Percentiles rank a stretch among this genome's conserved stretches.
Evolutionary conservation across 2,888 invertebrate species (phyloP).

Genomic region (Hypsopygia costalis): DNA sequence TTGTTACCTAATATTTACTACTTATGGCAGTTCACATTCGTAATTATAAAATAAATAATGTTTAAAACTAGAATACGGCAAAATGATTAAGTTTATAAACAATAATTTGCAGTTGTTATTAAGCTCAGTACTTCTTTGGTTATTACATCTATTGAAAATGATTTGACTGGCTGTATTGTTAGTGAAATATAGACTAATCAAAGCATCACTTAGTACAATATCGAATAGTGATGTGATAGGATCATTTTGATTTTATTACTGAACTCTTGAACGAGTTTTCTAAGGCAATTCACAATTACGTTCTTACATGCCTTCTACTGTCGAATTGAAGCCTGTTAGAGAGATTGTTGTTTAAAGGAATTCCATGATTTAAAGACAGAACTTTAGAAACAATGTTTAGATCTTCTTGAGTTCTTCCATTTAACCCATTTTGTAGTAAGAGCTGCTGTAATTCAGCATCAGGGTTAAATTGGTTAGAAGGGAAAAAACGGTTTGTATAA

Average conservation of each 20-base stretch:
- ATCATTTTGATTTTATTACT: not conserved
- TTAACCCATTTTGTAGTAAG: slow-evolving; percentile 84
- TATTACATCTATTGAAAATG: slow-evolving; percentile 13
- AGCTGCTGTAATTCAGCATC: slow-evolving; percentile 83
- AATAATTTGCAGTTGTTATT: not conserved
- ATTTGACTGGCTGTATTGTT: slow-evolving; percentile 1
- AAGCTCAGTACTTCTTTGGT: slow-evolving; percentile 23
- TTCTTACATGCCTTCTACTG: slow-evolving; percentile 54
- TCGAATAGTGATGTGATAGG: not conserved
- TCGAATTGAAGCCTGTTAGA: slow-evolving; percentile 67
- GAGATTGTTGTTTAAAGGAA: slow-evolving; percentile 68
- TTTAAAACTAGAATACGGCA: slow-evolving; percentile 16
- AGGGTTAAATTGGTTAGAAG: slow-evolving; percentile 48
- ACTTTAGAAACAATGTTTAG: slow-evolving; percentile 91
- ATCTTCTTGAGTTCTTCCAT: slow-evolving; percentile 84
- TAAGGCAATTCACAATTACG: slow-evolving; percentile 14
- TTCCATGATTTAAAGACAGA: slow-evolving; percentile 88
- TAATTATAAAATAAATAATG: slow-evolving; percentile 63
- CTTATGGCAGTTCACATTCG: slow-evolving; percentile 68
- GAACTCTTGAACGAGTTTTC: not conserved
- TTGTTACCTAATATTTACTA: slow-evolving; percentile 36
- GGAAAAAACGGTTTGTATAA: slow-evolving; percentile 51
- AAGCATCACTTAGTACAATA: not conserved
- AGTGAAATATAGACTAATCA: not conserved
- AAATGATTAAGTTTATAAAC: not conserved